phyloP scores from a whole-genome alignment of 1,140 invertebrate species.

The Whitmania pigra region DNA sequence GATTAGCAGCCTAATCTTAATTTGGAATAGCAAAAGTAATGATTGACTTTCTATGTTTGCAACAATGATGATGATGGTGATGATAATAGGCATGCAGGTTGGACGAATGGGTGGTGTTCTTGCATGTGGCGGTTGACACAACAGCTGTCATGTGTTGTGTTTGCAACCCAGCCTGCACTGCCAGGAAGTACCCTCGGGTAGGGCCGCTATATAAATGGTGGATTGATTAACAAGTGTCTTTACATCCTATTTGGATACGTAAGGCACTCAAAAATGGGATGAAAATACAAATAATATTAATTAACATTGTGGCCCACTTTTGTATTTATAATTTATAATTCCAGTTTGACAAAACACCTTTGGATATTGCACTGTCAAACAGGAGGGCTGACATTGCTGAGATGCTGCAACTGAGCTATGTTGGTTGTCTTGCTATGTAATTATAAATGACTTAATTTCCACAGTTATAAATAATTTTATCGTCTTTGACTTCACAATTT shows the following conservation, averaged over 20 bases:
- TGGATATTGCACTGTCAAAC: conserved; percentile 60
- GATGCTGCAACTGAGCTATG: conserved; percentile 41
- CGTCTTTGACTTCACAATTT: neutral
- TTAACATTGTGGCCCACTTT: neutral
- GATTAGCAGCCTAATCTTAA: neutral
- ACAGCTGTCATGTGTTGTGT: too few species aligned
- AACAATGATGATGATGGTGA: too few species aligned
- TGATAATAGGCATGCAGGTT: too few species aligned
- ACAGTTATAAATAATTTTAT: neutral
- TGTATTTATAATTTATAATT: neutral
- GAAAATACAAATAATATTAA: too few species aligned
- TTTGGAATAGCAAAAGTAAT: neutral
- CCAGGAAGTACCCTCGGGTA: too few species aligned
- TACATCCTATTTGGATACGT: too few species aligned
- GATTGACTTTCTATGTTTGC: neutral
- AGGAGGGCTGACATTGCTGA: conserved; percentile 52
- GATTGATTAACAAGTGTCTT: too few species aligned
- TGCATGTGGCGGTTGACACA: too few species aligned
- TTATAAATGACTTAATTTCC: neutral
- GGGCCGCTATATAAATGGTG: too few species aligned
- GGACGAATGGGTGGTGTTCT: too few species aligned
- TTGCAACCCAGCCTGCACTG: too few species aligned
- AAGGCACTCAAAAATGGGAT: too few species aligned
- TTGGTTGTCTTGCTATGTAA: conserved; percentile 4
- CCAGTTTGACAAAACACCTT: conserved; percentile 59